A percentile compares a stretch with the other conserved stretches of the same genome.
These are phyloP conservation scores for Nysson spinosus DNA, from an alignment of 2,888 invertebrate species.

Conservation along the genomic window DNA sequence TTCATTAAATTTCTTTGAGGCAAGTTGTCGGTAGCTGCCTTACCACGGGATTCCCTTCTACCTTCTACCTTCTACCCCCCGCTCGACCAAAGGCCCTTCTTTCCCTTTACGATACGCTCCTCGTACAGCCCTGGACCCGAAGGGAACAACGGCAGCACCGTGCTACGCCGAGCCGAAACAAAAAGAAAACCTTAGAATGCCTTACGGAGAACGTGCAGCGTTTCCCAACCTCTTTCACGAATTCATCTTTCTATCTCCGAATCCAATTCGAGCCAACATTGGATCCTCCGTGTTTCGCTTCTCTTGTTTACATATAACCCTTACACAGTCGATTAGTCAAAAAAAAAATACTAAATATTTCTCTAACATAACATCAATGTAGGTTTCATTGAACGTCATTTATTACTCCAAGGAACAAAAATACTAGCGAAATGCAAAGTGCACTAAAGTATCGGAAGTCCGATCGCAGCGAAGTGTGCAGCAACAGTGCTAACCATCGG, in stretches of 20 bases:
- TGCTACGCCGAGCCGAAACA: slow-evolving; percentile 55
- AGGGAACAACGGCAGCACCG: slow-evolving; percentile 50
- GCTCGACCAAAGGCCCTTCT: slow-evolving; percentile 21
- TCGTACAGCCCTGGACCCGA: slow-evolving; percentile 49
- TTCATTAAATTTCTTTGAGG: slow-evolving; percentile 67
- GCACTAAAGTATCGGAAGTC: too few species aligned
- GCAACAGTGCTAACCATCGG: too few species aligned
- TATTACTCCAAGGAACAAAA: too few species aligned
- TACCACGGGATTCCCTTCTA: slow-evolving; percentile 7
- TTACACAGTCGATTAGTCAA: neutral
- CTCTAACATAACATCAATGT: too few species aligned
- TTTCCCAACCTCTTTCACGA: slow-evolving; percentile 38
- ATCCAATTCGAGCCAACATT: too few species aligned
- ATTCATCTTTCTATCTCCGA: neutral
- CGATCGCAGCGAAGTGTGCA: too few species aligned
- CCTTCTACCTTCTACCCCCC: neutral
- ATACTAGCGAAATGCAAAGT: too few species aligned
- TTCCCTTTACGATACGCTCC: slow-evolving; percentile 35
- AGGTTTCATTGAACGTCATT: too few species aligned
- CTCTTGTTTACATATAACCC: too few species aligned
- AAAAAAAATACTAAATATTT: too few species aligned
- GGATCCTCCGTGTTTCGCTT: too few species aligned
- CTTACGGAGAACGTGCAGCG: slow-evolving; percentile 40
- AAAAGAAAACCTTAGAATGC: slow-evolving; percentile 39
- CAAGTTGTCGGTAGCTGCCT: slow-evolving; percentile 59